Conservation (phyloP, 2,888 invertebrate species). For the Agrochola litura region DNA sequence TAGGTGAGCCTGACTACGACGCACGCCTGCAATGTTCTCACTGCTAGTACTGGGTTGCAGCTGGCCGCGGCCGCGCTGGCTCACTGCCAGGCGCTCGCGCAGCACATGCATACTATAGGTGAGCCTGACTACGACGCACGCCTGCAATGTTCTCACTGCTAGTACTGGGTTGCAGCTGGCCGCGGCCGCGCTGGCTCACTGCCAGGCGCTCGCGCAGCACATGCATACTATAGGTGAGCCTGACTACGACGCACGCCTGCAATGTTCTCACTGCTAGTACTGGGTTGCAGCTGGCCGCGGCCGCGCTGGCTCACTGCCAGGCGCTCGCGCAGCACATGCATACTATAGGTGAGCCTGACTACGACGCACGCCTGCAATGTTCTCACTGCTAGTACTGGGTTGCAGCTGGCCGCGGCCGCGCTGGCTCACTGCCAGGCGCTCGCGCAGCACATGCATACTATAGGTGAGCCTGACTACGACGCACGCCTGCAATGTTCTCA, state of each 20-base stretch:
- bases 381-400: not conserved
- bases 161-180: too few species aligned
- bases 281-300: constrained; percentile 98
- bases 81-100: constrained; percentile 96
- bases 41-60: too few species aligned
- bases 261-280: not conserved
- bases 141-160: not conserved
- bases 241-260: not conserved
- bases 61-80: constrained; percentile 98
- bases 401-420: constrained; percentile 98
- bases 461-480: constrained; percentile 89
- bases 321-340: constrained; percentile 95
- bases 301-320: constrained; percentile 97
- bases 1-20: constrained; percentile 89
- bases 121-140: constrained; percentile 77
- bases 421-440: constrained; percentile 97
- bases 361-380: not conserved
- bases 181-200: constrained; percentile 97
- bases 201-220: constrained; percentile 96
- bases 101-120: constrained; percentile 94
- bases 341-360: constrained; percentile 92
- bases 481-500: not conserved
- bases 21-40: not conserved
- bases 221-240: constrained; percentile 94
- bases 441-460: constrained; percentile 94